Percentiles rank a stretch among this genome's conserved stretches.
Evolutionary conservation across 2,888 invertebrate genomes (phyloP).

Genomic region (Xylota segnis): DNA sequence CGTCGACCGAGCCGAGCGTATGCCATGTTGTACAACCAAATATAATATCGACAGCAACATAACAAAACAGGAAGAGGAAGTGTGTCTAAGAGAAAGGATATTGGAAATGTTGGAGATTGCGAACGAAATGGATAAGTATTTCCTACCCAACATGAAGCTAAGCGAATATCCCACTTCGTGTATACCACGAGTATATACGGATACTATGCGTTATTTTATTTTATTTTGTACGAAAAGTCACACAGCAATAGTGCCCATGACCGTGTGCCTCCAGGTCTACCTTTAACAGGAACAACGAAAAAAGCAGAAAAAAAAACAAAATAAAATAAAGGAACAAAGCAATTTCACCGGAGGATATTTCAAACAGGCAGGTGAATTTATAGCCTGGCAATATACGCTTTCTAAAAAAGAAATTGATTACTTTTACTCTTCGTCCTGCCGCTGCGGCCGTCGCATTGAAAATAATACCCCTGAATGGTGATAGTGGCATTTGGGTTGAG

Average conservation of each 20-base stretch:
- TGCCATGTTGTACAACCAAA: constrained; percentile 71
- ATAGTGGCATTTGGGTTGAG: constrained; percentile 59
- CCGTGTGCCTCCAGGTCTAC: constrained; percentile 15
- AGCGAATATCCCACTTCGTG: constrained; percentile 27
- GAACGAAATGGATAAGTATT: constrained; percentile 74
- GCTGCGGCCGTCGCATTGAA: constrained; percentile 31
- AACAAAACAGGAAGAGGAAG: constrained; percentile 76
- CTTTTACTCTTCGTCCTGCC: constrained; percentile 60
- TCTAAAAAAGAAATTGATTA: constrained; percentile 72
- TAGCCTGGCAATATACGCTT: constrained; percentile 68
- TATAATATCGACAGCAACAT: constrained; percentile 71
- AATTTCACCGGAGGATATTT: constrained; percentile 75
- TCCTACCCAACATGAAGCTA: constrained; percentile 57
- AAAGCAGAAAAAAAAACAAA: constrained; percentile 21
- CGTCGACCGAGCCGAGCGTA: constrained; percentile 33
- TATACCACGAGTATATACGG: background rate
- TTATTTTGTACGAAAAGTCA: constrained; percentile 64
- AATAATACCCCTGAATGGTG: constrained; percentile 32
- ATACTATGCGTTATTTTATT: constrained; percentile 61
- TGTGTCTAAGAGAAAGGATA: constrained; percentile 77
- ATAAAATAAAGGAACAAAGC: constrained; percentile 62
- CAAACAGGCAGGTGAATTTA: constrained; percentile 74
- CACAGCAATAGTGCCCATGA: constrained; percentile 54
- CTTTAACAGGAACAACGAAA: constrained; percentile 36
- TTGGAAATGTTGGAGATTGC: constrained; percentile 75